Percentiles rank a stretch among this genome's conserved stretches.
Evolutionary conservation across 2,888 invertebrate genomes (phyloP).

Genomic region (Deilephila porcellus): DNA sequence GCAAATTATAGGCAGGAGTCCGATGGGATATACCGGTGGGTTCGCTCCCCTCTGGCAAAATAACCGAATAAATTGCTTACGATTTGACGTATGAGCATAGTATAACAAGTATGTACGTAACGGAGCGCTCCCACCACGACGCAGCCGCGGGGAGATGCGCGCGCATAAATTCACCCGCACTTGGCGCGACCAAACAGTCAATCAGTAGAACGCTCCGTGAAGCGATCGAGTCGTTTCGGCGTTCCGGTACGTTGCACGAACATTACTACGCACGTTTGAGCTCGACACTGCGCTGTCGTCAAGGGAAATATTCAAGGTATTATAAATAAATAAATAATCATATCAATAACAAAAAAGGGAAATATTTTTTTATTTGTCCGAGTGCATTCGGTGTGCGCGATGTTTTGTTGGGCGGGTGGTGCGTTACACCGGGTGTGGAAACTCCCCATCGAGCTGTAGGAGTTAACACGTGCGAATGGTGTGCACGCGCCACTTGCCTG

Average conservation of each 20-base stretch:
- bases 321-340: slow-evolving; percentile 47
- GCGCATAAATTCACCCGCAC: slow-evolving; percentile 77
- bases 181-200: slow-evolving; percentile 70
- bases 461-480: slow-evolving; percentile 57
- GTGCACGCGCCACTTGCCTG: slow-evolving; percentile 54
- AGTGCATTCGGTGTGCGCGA: slow-evolving; percentile 45
- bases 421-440: slow-evolving; percentile 57
- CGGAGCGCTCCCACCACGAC: slow-evolving; percentile 67
- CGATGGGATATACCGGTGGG: slow-evolving; percentile 39
- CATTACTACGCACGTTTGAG: slow-evolving; percentile 53
- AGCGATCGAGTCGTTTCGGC: slow-evolving; percentile 57
- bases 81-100: slow-evolving; percentile 41
- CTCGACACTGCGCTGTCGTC: slow-evolving; percentile 51
- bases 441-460: slow-evolving; percentile 54
- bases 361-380: slow-evolving; percentile 35
- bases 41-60: slow-evolving; percentile 43
- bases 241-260: slow-evolving; percentile 46
- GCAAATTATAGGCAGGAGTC: slow-evolving; percentile 24
- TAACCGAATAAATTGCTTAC: slow-evolving; percentile 55
- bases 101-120: slow-evolving; percentile 43
- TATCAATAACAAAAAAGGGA: slow-evolving; percentile 29
- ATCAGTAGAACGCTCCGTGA: slow-evolving; percentile 63
- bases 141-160: slow-evolving; percentile 77
- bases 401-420: slow-evolving; percentile 45
- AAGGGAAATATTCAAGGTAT: slow-evolving; percentile 57